Conservation (phyloP, 2,888 invertebrate genomes). For the Polydesmus complanatus region DNA sequence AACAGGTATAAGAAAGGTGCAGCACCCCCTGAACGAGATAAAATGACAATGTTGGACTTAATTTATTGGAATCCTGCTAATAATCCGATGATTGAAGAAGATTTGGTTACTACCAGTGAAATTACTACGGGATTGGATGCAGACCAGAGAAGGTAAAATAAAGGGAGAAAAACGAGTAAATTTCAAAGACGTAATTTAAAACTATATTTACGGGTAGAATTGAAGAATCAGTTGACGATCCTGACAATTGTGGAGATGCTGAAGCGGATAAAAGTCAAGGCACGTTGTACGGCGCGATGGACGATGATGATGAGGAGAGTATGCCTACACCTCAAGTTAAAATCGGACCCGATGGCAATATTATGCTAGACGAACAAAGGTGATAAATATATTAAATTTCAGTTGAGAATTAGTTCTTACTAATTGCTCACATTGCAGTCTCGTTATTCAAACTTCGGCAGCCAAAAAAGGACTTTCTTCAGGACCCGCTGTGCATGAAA, state of each 20-base stretch:
- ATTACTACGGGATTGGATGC: background rate
- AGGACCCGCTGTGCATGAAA: conserved; percentile 12
- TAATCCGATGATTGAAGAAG: conserved; percentile 28
- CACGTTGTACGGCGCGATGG: conserved; percentile 7
- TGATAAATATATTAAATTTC: conserved; percentile 47
- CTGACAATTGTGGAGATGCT: conserved; percentile 5
- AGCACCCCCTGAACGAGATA: conserved; percentile 28
- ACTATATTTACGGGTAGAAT: too few relatives aligned
- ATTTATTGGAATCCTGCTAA: conserved; percentile 73
- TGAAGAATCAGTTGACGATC: conserved; percentile 22
- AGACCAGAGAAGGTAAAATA: background rate
- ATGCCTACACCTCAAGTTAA: conserved; percentile 55
- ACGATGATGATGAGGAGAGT: conserved; percentile 15
- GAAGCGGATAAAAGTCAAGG: background rate
- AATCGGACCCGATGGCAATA: conserved; percentile 68
- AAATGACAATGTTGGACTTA: conserved; percentile 77
- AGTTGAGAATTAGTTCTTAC: conserved; percentile 9
- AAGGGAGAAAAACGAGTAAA: background rate
- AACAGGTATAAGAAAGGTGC: background rate
- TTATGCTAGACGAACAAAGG: conserved; percentile 72
- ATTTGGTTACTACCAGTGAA: background rate
- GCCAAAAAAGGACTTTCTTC: conserved; percentile 3
- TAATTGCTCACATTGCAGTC: conserved; percentile 2
- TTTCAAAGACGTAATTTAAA: background rate
- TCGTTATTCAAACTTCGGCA: conserved; percentile 15